Percentiles rank a stretch among this genome's conserved stretches.
These are phyloP conservation scores for Odontomyia ornata DNA, from an alignment of 2,888 invertebrate genomes.

Conservation along the genomic window DNA sequence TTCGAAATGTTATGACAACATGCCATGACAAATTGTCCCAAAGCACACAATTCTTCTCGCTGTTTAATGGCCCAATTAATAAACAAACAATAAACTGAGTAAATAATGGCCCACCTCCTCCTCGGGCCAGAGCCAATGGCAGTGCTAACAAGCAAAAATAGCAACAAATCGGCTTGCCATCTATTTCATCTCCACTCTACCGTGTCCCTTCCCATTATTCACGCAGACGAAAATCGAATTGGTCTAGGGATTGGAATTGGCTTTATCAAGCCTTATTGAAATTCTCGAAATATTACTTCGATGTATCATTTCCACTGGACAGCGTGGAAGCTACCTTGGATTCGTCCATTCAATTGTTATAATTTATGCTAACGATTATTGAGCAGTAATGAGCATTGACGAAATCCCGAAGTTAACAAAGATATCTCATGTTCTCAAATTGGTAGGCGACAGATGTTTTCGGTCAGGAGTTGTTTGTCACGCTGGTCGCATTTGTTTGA, in stretches of 20 bases:
- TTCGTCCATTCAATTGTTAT: background rate
- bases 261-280: background rate
- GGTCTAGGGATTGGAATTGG: too few species aligned
- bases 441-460: too few species aligned
- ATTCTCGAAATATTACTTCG: background rate
- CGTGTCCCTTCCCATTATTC: background rate
- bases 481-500: too few species aligned
- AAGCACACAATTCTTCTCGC: constrained; percentile 1
- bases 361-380: background rate
- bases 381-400: background rate
- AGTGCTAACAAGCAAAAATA: background rate
- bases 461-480: too few species aligned
- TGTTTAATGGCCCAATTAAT: constrained; percentile 34
- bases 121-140: too few species aligned
- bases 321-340: background rate
- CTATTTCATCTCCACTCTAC: background rate
- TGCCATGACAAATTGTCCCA: constrained; percentile 17
- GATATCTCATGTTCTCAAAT: background rate
- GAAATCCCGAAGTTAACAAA: background rate
- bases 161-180: background rate
- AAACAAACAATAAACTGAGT: constrained; percentile 35
- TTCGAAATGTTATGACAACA: constrained; percentile 14
- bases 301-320: background rate
- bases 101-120: constrained; percentile 19
- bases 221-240: background rate